phyloP scores from a whole-genome alignment of 2,797 vertebrate genomes.

The Alectoris magna region DNA sequence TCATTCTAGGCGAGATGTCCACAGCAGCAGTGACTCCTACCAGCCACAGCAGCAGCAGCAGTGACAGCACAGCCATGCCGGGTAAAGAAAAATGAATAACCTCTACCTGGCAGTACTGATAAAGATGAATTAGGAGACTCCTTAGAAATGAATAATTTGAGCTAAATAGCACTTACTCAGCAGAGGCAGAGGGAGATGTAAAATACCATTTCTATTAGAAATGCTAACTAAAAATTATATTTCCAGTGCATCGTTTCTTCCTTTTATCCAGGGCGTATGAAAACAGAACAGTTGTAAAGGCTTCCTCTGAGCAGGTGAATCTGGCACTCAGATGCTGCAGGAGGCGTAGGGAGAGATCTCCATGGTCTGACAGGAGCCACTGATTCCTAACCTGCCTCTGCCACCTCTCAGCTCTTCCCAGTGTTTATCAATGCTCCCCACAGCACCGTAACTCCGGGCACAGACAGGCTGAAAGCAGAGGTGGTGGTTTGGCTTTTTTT shows the following conservation, averaged over 20 bases:
- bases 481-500: background rate
- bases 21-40: conserved; percentile 80
- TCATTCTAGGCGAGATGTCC: conserved; percentile 82
- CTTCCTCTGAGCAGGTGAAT: conserved; percentile 42
- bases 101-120: conserved; percentile 66
- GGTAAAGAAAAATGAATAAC: conserved; percentile 66
- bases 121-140: conserved; percentile 67
- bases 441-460: conserved; percentile 57
- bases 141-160: conserved; percentile 56
- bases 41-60: conserved; percentile 83
- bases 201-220: conserved; percentile 46
- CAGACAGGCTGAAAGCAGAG: conserved; percentile 46
- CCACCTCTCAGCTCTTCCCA: conserved; percentile 73
- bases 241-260: conserved; percentile 47
- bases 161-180: conserved; percentile 69
- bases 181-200: conserved; percentile 64
- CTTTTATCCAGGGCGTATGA: conserved; percentile 38
- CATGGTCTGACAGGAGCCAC: conserved; percentile 61
- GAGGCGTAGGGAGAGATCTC: conserved; percentile 63
- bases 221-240: conserved; percentile 46
- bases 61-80: conserved; percentile 83
- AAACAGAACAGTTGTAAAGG: conserved; percentile 41
- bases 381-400: conserved; percentile 67
- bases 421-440: conserved; percentile 79
- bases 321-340: conserved; percentile 14